phyloP scores from a whole-genome alignment of 2,888 invertebrate species.

The Meteorus colon region DNA sequence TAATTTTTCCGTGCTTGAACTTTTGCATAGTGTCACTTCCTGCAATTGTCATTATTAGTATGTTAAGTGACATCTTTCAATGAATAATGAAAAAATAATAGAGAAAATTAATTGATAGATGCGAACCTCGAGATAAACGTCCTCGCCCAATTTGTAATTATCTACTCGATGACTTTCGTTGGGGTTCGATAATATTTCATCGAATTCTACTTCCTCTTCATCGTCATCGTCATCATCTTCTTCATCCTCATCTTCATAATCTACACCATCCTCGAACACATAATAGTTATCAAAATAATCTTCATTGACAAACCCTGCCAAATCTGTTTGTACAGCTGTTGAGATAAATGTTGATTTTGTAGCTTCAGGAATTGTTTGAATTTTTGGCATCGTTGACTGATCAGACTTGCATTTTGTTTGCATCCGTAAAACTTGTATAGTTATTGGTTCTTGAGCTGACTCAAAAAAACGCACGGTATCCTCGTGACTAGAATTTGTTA shows the following conservation, averaged over 20 bases:
- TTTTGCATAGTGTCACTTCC: slow-evolving; percentile 80
- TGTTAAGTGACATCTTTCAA: neutral
- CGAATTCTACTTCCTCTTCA: slow-evolving; percentile 35
- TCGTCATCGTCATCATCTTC: slow-evolving; percentile 39
- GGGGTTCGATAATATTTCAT: slow-evolving; percentile 39
- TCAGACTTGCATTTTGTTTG: slow-evolving; percentile 50
- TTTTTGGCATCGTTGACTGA: slow-evolving; percentile 36
- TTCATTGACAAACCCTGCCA: slow-evolving; percentile 71
- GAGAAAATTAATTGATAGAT: neutral
- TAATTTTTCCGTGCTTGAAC: slow-evolving; percentile 77
- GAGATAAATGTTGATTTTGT: slow-evolving; percentile 64
- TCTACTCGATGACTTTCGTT: slow-evolving; percentile 29
- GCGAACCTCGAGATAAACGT: slow-evolving; percentile 38
- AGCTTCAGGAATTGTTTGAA: slow-evolving; percentile 45
- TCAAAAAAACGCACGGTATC: slow-evolving; percentile 78
- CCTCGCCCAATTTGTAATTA: slow-evolving; percentile 38
- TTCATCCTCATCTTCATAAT: slow-evolving; percentile 40
- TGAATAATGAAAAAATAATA: neutral
- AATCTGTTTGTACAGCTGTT: slow-evolving; percentile 76
- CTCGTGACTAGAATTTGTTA: slow-evolving; percentile 77
- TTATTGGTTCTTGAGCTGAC: slow-evolving; percentile 77
- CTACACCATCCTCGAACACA: slow-evolving; percentile 42
- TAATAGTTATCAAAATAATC: slow-evolving; percentile 50
- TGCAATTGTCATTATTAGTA: slow-evolving; percentile 62
- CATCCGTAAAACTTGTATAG: slow-evolving; percentile 77